Base-by-base conservation (phyloP, 2,888 invertebrate species). In the Pammene fasciana region DNA sequence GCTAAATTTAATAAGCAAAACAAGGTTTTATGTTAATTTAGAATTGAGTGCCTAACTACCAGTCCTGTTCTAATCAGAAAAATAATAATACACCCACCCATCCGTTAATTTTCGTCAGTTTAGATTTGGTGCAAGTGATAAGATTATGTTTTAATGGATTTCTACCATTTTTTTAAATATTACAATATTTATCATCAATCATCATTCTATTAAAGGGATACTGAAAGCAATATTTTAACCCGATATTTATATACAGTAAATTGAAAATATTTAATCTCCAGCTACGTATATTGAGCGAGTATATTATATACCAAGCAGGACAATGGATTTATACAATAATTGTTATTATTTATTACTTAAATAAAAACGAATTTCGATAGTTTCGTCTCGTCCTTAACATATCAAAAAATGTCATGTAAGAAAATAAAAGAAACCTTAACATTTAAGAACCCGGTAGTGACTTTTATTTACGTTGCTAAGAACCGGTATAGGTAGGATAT, bases 71-170 rank as follows among this genome's bases (percentile, higher is more conserved):
- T 61, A 55, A 48, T 61, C 16, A 62, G 48, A 36, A 38, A 54
- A 57, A 56, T 43, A 16, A 54, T 38, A 18, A 46, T 80, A 84
- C 85, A 86, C 66, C 70, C 82, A 86, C 74, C 83, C 81, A 81
- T 79, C 87, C 88, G 81, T 87, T 75, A 85, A 82, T 78, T 80
- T 80, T 75, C 81, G 72, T 74, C 43, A 65, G 45, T 62, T 57
- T 0, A n/a, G 6, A 43, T 59, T n/a, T 54, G 59, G 71, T 46
- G 36, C 48, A 71, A 67, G 38, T 45, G n/a, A 65, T 14, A 55
- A 61, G 43, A 55, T 13, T 41, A 48, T 5, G 26, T 10, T 18
- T 11, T 9, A 26, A 3, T 26, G 26, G 26, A 38, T 7, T 38
- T 5, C 38, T 38, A 7, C 5, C 6, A 5, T 38, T 9, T 5